Evolutionary conservation across 2,797 vertebrate species (phyloP), one percentile per base, ranked within the genome.

Genomic region (Mormyrops attenuatus): DNA sequence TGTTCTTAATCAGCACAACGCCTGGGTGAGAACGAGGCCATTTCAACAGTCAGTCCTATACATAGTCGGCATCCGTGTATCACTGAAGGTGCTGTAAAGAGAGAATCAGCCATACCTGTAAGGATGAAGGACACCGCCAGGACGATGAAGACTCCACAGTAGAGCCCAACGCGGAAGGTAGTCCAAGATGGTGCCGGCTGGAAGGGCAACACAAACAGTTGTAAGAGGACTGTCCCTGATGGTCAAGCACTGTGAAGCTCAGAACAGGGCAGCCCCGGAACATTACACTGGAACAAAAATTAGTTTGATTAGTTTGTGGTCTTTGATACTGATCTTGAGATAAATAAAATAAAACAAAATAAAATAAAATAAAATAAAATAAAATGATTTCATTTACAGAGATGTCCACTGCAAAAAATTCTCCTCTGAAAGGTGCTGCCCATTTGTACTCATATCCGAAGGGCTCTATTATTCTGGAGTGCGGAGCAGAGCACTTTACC

Each of bases 131-230:
- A 95, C 91, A 98, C 93, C 3, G 97, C 97, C 6, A 99, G 94
- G 91, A 98, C 97, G 94, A 99, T 95, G 93, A 99, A 98, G 95
- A 99, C 95, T 85, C 98, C 98, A 44, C 97, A 99, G 95, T 96
- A 99, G 26, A 99, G 95, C 88, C 98, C 98, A 26, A 99, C 98
- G 88, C 98, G 96, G 93, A 99, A 99, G 8, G 98, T 99, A 50
- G 98, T 99, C 98, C 98, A 99, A 90, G 97, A 97, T 94, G 98
- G 96, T 87, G 98, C 97, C 91, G 98, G 98, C 98, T 99, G 95
- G 87, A 88, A 0, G 88, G 6, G 22, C 52, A 50, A 63, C 30
- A 30, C 26, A 89, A 85, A 91, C 13, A 87, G 5, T 0, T 90
- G 90, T 49, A 0, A 90, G 1, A 89, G 8, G 60, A 90, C 8